These are phyloP conservation scores for Trididemnum clinides DNA, from an alignment of 23 tunicate species.

Conservation along the genomic window DNA sequence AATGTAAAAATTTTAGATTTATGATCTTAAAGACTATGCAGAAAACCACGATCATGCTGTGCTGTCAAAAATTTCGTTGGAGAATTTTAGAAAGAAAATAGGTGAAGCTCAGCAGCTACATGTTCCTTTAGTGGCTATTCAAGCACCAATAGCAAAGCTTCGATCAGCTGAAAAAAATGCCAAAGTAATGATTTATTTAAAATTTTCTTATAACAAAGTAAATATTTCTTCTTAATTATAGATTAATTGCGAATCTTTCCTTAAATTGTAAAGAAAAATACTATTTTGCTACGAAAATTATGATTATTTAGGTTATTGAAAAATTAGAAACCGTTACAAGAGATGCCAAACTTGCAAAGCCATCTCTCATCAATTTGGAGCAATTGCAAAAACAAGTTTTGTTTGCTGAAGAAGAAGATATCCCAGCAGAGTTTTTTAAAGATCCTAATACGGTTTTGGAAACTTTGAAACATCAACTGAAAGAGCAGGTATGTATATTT, in stretches of 20 bases:
- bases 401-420: not conserved
- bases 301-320: not conserved
- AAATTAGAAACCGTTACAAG: not conserved
- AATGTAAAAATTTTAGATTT: too few relatives aligned
- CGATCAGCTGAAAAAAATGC: not conserved
- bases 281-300: too few relatives aligned
- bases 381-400: not conserved
- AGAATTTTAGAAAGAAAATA: not conserved
- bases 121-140: not conserved
- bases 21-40: not conserved
- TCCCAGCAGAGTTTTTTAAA: not conserved
- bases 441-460: not conserved
- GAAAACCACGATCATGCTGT: not conserved
- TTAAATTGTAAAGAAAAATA: too few relatives aligned
- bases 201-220: not conserved
- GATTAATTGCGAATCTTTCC: too few relatives aligned
- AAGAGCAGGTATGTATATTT: not conserved
- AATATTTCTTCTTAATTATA: too few relatives aligned
- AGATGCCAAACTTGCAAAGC: not conserved
- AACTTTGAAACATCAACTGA: not conserved
- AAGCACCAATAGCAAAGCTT: not conserved
- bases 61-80: not conserved
- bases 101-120: conserved; percentile 1
- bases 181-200: not conserved
- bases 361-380: not conserved